These are phyloP conservation scores for Channa maculata DNA, from an alignment of 2,113 vertebrate genomes.

Conservation along the genomic window DNA sequence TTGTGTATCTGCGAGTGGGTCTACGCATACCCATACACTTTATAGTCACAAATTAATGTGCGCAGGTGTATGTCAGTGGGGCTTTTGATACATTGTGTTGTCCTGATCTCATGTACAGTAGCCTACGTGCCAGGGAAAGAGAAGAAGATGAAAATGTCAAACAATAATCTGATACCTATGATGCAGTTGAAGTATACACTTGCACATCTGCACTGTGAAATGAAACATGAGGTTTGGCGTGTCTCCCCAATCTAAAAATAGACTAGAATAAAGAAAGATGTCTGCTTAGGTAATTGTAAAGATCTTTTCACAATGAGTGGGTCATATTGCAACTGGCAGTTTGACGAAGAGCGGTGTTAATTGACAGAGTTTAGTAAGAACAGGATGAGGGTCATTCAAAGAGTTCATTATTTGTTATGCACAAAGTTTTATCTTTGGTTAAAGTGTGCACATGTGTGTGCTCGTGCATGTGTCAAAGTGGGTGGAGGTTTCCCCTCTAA, in stretches of 20 bases:
- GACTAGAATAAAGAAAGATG: conserved; percentile 55
- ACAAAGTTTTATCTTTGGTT: conserved; percentile 25
- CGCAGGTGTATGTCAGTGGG: conserved; percentile 18
- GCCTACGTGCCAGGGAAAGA: conserved; percentile 33
- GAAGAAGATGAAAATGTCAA: conserved; percentile 58
- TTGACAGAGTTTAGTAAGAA: conserved; percentile 25
- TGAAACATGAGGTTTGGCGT: conserved; percentile 71
- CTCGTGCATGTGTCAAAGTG: conserved; percentile 37
- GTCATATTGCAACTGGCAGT: conserved; percentile 67
- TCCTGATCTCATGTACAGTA: conserved; percentile 25
- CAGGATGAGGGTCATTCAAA: conserved; percentile 11
- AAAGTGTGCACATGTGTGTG: background rate
- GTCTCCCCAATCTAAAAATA: conserved; percentile 77
- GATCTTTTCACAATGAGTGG: conserved; percentile 61
- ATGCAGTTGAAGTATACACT: conserved; percentile 58
- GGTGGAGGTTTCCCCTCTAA: conserved; percentile 74
- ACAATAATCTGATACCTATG: conserved; percentile 60
- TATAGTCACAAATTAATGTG: conserved; percentile 7
- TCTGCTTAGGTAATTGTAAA: conserved; percentile 70
- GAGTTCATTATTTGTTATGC: conserved; percentile 37
- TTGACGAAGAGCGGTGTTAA: conserved; percentile 47
- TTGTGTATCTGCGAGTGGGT: conserved; percentile 26
- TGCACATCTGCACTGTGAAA: conserved; percentile 60
- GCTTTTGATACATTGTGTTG: conserved; percentile 12
- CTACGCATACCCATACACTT: conserved; percentile 5